Evolutionary conservation across 2,888 invertebrate species (phyloP).

Genomic region (Acanthosepion lycidas): DNA sequence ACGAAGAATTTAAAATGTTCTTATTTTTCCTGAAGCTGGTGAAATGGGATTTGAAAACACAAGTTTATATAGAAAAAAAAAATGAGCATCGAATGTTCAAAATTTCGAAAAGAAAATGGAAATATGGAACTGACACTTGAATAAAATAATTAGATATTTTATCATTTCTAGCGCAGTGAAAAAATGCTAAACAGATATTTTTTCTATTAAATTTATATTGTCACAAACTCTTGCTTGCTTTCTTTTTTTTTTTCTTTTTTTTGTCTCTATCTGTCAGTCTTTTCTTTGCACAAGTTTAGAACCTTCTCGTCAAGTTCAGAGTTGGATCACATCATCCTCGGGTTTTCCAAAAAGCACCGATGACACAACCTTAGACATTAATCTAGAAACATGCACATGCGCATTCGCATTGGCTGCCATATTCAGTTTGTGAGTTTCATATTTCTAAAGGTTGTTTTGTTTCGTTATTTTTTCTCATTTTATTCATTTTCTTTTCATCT

Average conservation of each 20-base stretch:
- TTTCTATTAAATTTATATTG: neutral
- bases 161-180: neutral
- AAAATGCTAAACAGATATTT: neutral
- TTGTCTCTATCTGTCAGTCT: neutral
- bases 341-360: neutral
- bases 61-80: too few relatives aligned
- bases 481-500: neutral
- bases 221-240: neutral
- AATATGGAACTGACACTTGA: neutral
- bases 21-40: too few relatives aligned
- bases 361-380: neutral
- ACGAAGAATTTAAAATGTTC: too few relatives aligned
- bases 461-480: fast-evolving
- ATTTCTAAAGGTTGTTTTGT: neutral
- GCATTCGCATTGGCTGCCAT: neutral
- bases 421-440: neutral
- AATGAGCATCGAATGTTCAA: too few relatives aligned
- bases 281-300: neutral
- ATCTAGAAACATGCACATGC: neutral
- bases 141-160: neutral
- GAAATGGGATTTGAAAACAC: too few relatives aligned
- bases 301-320: neutral
- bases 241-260: neutral
- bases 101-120: too few relatives aligned
- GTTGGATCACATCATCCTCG: neutral